A percentile compares a stretch with the other conserved stretches of the same genome.
phyloP scores from a whole-genome alignment of 1,140 invertebrate species.

The Euschistus heros region DNA sequence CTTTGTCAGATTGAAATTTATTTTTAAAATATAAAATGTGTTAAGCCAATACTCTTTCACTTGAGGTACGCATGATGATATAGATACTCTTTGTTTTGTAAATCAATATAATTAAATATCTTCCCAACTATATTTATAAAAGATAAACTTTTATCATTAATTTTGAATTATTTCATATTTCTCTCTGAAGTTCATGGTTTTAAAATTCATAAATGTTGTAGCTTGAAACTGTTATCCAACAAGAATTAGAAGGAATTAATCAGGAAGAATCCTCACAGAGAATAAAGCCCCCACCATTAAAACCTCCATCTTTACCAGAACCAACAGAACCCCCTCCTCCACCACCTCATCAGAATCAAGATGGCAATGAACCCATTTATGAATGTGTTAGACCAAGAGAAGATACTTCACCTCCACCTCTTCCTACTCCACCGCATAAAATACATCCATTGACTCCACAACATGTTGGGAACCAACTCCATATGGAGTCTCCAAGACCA shows the following conservation, averaged over 20 bases:
- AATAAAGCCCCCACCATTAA: slow-evolving; percentile 20
- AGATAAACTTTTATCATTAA: no score
- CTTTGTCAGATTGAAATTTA: no score
- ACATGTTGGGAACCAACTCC: background rate
- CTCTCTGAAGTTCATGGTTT: no score
- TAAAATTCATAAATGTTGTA: slow-evolving; percentile 18
- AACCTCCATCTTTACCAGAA: slow-evolving; percentile 49
- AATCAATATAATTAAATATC: no score
- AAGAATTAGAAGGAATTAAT: slow-evolving; percentile 37
- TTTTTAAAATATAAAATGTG: no score
- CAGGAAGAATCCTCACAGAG: slow-evolving; percentile 22
- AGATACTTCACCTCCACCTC: slow-evolving; percentile 39
- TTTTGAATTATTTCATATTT: no score
- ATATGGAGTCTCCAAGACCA: slow-evolving; percentile 21
- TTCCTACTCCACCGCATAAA: slow-evolving; percentile 38
- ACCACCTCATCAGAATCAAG: slow-evolving; percentile 39
- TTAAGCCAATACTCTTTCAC: no score
- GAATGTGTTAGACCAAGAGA: slow-evolving; percentile 66
- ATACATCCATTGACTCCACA: slow-evolving; percentile 34
- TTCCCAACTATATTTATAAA: no score
- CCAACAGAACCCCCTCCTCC: slow-evolving; percentile 61
- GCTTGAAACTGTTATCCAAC: slow-evolving; percentile 49
- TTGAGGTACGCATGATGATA: no score
- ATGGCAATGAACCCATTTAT: slow-evolving; percentile 63
- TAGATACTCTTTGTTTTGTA: no score